These are phyloP conservation scores for Pteronura brasiliensis DNA, from an alignment of 2,113 vertebrate species.

Conservation along the genomic window DNA sequence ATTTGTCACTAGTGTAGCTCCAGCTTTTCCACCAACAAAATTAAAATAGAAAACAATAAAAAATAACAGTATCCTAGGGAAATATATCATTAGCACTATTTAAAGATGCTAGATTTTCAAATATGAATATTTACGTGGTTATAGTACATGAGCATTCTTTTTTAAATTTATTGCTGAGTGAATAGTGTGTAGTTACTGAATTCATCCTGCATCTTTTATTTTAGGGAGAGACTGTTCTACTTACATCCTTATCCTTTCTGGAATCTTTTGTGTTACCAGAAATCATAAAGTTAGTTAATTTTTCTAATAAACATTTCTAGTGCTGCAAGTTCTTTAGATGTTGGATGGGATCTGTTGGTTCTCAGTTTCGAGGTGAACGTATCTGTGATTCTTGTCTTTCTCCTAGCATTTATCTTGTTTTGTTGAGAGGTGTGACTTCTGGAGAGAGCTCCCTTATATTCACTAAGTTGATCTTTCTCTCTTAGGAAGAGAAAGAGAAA, in stretches of 20 bases:
- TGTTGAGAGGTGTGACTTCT: background rate
- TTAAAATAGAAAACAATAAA: constrained; percentile 19
- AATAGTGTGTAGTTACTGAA: background rate
- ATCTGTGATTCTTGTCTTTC: background rate
- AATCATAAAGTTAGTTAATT: background rate
- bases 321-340: background rate
- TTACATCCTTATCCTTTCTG: background rate
- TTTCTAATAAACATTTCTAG: background rate
- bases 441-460: background rate
- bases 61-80: background rate
- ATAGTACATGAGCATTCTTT: background rate
- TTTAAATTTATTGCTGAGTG: background rate
- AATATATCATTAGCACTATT: background rate
- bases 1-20: background rate
- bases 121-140: background rate
- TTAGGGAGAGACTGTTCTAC: background rate
- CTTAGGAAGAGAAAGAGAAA: background rate
- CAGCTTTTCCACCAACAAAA: background rate
- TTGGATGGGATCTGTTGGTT: background rate
- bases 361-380: background rate
- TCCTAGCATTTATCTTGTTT: background rate
- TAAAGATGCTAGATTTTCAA: background rate
- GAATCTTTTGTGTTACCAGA: background rate
- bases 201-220: background rate
- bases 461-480: background rate